A percentile compares a stretch with the other conserved stretches of the same genome.
Conservation (phyloP, 30 jellyfish, hydroid and myxozoan genomes). For the Rhopilema esculentum region DNA sequence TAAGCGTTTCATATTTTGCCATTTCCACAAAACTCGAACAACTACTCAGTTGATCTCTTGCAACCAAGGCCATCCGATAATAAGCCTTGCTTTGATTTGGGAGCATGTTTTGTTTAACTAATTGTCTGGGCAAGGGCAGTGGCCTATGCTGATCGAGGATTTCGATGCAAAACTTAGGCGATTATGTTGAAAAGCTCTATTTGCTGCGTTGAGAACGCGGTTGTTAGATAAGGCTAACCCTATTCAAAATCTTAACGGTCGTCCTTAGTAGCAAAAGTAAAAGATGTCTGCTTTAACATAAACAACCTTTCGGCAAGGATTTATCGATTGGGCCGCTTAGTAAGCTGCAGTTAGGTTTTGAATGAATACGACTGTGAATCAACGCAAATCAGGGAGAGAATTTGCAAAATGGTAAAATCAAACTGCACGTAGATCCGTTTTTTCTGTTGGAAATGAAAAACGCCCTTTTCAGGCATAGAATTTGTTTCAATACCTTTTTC, state of each 20-base stretch:
- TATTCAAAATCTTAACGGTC: slow-evolving; percentile 10
- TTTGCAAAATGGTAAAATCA: neutral
- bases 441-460: neutral
- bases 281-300: slow-evolving; percentile 2
- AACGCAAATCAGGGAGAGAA: neutral
- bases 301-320: slow-evolving; percentile 47
- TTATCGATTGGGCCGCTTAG: slow-evolving; percentile 14
- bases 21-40: neutral
- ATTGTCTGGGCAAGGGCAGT: slow-evolving; percentile 21
- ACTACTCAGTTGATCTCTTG: slow-evolving; percentile 28
- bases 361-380: neutral
- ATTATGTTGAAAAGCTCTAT: slow-evolving; percentile 3
- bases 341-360: neutral
- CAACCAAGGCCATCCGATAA: slow-evolving; percentile 20
- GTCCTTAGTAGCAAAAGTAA: neutral
- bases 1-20: slow-evolving; percentile 19
- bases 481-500: neutral
- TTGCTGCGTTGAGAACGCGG: slow-evolving; percentile 50
- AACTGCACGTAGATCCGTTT: neutral
- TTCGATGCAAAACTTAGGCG: slow-evolving; percentile 36
- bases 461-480: neutral
- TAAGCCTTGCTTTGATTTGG: neutral
- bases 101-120: slow-evolving; percentile 7
- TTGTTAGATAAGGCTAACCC: neutral
- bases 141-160: slow-evolving; percentile 5